Percentiles rank a stretch among this genome's conserved stretches.
phyloP scores from a whole-genome alignment of 2,888 invertebrate species.

The Anaspis maculata region DNA sequence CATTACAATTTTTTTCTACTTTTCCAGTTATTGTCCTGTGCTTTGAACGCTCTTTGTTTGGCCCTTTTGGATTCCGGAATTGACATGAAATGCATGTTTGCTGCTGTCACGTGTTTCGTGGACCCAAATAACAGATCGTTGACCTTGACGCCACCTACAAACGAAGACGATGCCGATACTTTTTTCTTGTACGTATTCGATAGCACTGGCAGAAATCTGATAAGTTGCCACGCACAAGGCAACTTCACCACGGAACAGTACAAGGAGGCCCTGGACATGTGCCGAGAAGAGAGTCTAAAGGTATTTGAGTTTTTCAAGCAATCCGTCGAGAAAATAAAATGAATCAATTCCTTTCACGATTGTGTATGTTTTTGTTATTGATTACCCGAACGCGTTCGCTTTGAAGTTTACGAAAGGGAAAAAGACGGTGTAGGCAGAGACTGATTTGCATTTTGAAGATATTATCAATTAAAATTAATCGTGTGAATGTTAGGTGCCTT shows the following conservation, averaged over 20 bases:
- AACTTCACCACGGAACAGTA: conserved; percentile 59
- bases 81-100: conserved; percentile 74
- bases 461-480: no score
- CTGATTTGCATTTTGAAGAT: no score
- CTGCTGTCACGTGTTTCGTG: conserved; percentile 68
- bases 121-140: conserved; percentile 46
- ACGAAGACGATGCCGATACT: conserved; percentile 49
- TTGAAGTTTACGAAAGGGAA: no score
- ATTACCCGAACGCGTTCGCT: neutral
- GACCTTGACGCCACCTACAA: conserved; percentile 35
- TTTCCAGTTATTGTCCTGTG: conserved; percentile 65
- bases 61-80: conserved; percentile 76
- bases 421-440: no score
- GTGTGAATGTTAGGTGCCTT: no score
- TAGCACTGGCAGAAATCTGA: conserved; percentile 48
- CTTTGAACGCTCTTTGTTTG: conserved; percentile 74
- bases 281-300: conserved; percentile 56
- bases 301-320: conserved; percentile 68
- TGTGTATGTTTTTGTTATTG: neutral
- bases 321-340: conserved; percentile 42
- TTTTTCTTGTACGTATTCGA: conserved; percentile 70
- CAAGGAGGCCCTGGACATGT: conserved; percentile 55
- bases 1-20: conserved; percentile 18
- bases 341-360: conserved; percentile 1
- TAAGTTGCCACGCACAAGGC: conserved; percentile 63